phyloP scores from a whole-genome alignment of 2,113 vertebrate genomes.

The Atrichornis clamosus region DNA sequence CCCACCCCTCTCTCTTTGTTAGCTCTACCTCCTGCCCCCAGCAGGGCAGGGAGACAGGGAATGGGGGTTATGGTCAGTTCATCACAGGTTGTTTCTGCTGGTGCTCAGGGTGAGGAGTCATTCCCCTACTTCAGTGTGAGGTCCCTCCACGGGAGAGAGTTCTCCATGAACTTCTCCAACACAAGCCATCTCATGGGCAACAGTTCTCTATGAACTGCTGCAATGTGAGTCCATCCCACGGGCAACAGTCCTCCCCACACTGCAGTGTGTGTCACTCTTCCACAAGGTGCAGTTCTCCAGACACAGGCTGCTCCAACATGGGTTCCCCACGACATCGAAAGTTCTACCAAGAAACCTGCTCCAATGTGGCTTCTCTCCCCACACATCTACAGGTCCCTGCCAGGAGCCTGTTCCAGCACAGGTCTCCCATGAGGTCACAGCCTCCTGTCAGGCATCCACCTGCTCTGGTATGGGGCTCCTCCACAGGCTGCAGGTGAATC shows the following conservation, averaged over 20 bases:
- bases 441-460: background rate
- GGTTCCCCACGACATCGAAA: background rate
- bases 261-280: background rate
- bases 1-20: background rate
- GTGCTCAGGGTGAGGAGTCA: background rate
- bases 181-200: no score
- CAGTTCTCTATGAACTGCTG: no score
- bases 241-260: background rate
- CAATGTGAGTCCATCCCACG: background rate
- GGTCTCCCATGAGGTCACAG: no score
- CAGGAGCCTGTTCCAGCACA: background rate
- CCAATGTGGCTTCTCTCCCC: rapidly evolving
- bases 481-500: background rate
- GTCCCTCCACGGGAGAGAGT: background rate
- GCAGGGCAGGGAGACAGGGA: background rate
- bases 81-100: background rate
- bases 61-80: background rate
- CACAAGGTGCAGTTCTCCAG: background rate
- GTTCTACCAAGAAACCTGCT: background rate
- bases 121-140: background rate
- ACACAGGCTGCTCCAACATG: background rate
- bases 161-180: background rate
- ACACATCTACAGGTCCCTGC: no score
- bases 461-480: rapidly evolving
- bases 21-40: background rate